Conservation (phyloP, 2,797 vertebrate genomes). For the Pyrocephalus nanus region DNA sequence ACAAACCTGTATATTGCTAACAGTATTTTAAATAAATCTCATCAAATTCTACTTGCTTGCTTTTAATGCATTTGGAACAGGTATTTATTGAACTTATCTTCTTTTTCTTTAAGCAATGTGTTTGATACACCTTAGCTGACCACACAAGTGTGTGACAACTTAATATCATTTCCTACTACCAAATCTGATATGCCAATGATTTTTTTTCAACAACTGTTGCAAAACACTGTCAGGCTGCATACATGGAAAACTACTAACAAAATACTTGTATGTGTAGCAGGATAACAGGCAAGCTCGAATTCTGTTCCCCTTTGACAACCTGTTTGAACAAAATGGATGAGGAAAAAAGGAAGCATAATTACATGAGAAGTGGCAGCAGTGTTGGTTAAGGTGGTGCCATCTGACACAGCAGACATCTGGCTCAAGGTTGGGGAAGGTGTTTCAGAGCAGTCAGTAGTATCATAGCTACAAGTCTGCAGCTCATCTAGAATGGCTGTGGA, state of each 20-base stretch:
- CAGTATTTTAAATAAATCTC: not conserved
- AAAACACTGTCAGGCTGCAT: not conserved
- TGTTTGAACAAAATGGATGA: slow-evolving; percentile 43
- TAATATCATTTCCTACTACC: not conserved
- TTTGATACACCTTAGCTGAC: not conserved
- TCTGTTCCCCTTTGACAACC: slow-evolving; percentile 48
- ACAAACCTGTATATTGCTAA: not conserved
- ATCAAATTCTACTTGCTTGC: not conserved
- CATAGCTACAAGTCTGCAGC: slow-evolving; percentile 85
- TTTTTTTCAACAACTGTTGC: not conserved
- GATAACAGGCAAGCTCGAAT: not conserved
- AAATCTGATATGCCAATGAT: not conserved
- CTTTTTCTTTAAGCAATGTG: not conserved
- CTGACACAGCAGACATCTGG: slow-evolving; percentile 81
- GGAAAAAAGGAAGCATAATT: slow-evolving; percentile 81
- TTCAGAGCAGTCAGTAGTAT: slow-evolving; percentile 82
- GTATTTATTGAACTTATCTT: not conserved
- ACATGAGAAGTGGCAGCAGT: slow-evolving; percentile 84
- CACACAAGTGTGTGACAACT: not conserved
- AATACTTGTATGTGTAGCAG: slow-evolving; percentile 53
- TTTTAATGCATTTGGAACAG: not conserved
- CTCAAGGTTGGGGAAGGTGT: slow-evolving; percentile 89
- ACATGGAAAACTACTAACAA: not conserved
- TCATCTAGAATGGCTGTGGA: slow-evolving; percentile 86
- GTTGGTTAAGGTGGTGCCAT: slow-evolving; percentile 78